Evolutionary conservation across 2,113 vertebrate species (phyloP).

Genomic region (Megaptera novaeangliae): DNA sequence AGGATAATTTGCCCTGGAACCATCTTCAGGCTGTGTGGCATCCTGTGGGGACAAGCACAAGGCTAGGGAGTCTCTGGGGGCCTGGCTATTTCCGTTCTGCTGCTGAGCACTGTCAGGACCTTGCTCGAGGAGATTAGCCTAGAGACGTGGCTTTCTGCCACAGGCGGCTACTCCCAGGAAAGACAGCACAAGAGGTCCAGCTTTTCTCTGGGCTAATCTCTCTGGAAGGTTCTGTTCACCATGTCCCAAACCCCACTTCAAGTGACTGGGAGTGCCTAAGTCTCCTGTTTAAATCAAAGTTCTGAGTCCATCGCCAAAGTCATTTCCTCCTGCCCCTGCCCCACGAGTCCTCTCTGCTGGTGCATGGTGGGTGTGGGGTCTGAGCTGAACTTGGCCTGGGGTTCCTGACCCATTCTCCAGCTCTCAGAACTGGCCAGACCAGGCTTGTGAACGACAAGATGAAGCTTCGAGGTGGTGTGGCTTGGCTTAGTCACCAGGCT

Average conservation of each 20-base stretch:
- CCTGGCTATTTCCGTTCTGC: neutral
- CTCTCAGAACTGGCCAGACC: neutral
- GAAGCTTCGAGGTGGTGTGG: neutral
- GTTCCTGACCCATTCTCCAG: neutral
- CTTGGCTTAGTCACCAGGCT: neutral
- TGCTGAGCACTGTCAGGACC: neutral
- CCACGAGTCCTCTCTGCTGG: neutral
- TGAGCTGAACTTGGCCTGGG: neutral
- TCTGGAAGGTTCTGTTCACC: neutral
- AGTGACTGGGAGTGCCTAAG: neutral
- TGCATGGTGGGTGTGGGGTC: accelerated
- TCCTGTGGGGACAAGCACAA: accelerated
- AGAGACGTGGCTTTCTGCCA: neutral
- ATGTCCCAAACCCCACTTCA: neutral
- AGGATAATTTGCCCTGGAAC: neutral
- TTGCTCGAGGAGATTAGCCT: neutral
- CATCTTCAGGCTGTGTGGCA: neutral
- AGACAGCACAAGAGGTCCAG: neutral
- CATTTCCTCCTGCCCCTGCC: neutral
- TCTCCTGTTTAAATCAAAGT: neutral
- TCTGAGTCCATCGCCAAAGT: neutral
- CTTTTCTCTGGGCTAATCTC: neutral
- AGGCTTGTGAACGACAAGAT: neutral
- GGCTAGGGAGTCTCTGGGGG: neutral
- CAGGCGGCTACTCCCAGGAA: neutral